phyloP scores from a whole-genome alignment of 2,113 vertebrate genomes.

The Phalacrocorax brasilianus region DNA sequence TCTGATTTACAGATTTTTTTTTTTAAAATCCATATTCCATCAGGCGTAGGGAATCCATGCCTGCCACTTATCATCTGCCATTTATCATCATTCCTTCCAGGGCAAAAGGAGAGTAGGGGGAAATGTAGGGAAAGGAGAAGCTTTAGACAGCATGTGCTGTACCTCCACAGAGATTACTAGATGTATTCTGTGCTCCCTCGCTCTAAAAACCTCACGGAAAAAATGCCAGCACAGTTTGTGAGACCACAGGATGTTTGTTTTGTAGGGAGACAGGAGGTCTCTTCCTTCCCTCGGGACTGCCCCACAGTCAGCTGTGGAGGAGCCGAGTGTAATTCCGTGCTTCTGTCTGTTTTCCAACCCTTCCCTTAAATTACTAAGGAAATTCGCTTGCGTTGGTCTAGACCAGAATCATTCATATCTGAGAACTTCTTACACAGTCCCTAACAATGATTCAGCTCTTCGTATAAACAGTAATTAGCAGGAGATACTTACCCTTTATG shows the following conservation, averaged over 20 bases:
- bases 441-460: slow-evolving; percentile 35
- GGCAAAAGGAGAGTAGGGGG: neutral
- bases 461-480: neutral
- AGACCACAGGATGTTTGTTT: slow-evolving; percentile 52
- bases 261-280: slow-evolving; percentile 32
- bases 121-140: neutral
- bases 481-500: neutral
- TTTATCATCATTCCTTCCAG: neutral
- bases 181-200: neutral
- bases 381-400: neutral
- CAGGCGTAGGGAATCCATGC: neutral
- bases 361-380: neutral
- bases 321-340: neutral
- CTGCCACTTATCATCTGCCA: neutral
- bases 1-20: slow-evolving; percentile 18
- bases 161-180: neutral
- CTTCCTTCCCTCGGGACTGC: neutral
- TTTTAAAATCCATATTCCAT: slow-evolving; percentile 21
- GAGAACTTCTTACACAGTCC: neutral
- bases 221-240: neutral
- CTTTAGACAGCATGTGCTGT: neutral
- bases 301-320: neutral
- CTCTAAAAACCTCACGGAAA: neutral
- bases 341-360: neutral
- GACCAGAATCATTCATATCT: neutral